Base-by-base conservation (phyloP, 2,113 vertebrate species). In the Heterocephalus glaber region DNA sequence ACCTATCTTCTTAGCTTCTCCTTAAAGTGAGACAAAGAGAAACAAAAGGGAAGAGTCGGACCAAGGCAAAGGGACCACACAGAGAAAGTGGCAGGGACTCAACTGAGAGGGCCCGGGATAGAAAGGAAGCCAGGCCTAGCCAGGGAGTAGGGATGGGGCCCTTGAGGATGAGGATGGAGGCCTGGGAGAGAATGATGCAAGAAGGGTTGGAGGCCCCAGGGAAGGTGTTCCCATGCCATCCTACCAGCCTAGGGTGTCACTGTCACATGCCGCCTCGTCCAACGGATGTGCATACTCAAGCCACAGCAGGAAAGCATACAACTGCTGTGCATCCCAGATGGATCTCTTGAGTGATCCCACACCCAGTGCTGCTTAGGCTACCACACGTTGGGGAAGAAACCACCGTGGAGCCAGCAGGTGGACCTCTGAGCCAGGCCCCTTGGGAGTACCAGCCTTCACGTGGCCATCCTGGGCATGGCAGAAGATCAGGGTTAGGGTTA, bases 1-100 rank as follows among this genome's bases (percentile, higher is more conserved):
- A 65, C 20, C 58, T 89, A 14, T 77, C 20, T 54, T 93, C 54
- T 81, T 86, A 70, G 74, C 38, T 7, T 92, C 56, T 49, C 38
- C 63, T 44, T 74, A 52, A 86, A 41, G 11, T 12, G 47, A 93
- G 74, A 86, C 44, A 87, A 93, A 92, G 41, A 60, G 38, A 83
- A 77, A 49, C 52, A 56, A 58, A 93, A 65, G 14, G 3, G 20
- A 66, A 35, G 49, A 54, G 17, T 6, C 26, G 38, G 72, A 76
- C 5, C n/a, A 44, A 85, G 77, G 24, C 81, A 52, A 41, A 79
- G 3, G 24, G 68, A 66, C 12, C 41, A 30, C 72, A 88, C 2
- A 28, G 35, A 54, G 85, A 86, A 13, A 0, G 7, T 5, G 26
- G 49, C 4, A 58, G 19, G 20, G n/a, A 61, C 16, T 0, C 41